A percentile compares a stretch with the other conserved stretches of the same genome.
These are phyloP conservation scores for Umimayanthus kanabou DNA, from an alignment of 92 coral and sea anemone species.

Conservation along the genomic window DNA sequence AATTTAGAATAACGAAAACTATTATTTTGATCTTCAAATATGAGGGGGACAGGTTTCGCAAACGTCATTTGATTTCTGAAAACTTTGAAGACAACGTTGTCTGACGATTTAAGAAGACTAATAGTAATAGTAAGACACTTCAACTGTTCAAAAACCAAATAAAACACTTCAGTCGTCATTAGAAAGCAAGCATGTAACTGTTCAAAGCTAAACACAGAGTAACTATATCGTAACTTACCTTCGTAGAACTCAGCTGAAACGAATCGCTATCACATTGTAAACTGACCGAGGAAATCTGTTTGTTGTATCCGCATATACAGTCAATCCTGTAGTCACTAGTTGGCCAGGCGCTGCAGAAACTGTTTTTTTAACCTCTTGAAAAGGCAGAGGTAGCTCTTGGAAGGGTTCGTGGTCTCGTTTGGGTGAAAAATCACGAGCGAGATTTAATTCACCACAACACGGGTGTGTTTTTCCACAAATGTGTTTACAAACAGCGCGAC, in stretches of 20 bases:
- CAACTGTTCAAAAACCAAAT: not conserved
- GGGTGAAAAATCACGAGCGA: not conserved
- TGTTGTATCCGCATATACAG: constrained; percentile 5
- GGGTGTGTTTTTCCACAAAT: constrained; percentile 18
- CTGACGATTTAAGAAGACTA: not conserved
- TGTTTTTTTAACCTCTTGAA: not conserved
- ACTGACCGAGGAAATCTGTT: constrained; percentile 29
- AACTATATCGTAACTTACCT: constrained; percentile 17
- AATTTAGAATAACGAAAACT: too few relatives aligned
- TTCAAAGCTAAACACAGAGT: not conserved
- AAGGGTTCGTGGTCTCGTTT: not conserved
- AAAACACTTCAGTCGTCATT: not conserved
- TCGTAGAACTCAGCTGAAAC: constrained; percentile 4
- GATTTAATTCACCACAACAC: not conserved
- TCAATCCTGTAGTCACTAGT: not conserved
- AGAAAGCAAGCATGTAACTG: not conserved
- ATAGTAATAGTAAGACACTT: not conserved
- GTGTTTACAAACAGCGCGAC: constrained; percentile 32
- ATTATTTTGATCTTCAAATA: not conserved
- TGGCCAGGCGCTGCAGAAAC: not conserved
- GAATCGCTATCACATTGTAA: constrained; percentile 10
- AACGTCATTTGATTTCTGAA: not conserved
- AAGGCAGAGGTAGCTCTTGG: not conserved
- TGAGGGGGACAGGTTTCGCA: not conserved
- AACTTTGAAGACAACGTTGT: not conserved